Evolutionary conservation across 2,888 invertebrate genomes (phyloP).

Genomic region (Autographa gamma): DNA sequence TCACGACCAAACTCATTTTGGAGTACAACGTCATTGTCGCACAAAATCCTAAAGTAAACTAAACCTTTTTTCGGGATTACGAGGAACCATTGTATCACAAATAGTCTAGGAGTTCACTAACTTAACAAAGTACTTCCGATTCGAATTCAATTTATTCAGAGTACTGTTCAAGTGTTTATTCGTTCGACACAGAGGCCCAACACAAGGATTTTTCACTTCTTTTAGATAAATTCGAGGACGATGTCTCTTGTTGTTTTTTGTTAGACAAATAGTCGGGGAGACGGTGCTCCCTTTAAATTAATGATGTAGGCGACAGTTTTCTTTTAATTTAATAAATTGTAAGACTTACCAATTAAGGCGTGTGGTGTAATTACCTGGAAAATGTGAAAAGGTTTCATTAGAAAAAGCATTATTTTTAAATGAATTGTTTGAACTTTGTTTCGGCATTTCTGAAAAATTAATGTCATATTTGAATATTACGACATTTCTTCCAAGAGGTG

Average conservation of each 20-base stretch:
- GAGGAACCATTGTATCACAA: conserved; percentile 45
- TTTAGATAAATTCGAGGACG: conserved; percentile 43
- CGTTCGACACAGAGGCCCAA: conserved; percentile 58
- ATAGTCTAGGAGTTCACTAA: conserved; percentile 53
- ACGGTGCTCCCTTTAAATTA: conserved; percentile 40
- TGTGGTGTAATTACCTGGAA: conserved; percentile 44
- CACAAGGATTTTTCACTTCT: conserved; percentile 61
- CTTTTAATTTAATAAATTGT: conserved; percentile 26
- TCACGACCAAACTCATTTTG: conserved; percentile 13
- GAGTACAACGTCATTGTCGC: conserved; percentile 14
- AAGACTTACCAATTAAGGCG: conserved; percentile 38
- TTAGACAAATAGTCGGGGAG: conserved; percentile 46
- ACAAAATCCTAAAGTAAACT: conserved; percentile 32
- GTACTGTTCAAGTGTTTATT: conserved; percentile 70
- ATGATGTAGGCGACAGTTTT: conserved; percentile 28
- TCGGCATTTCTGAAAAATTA: not conserved
- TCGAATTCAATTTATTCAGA: conserved; percentile 76
- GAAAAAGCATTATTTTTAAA: not conserved
- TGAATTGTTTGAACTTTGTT: not conserved
- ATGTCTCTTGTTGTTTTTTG: conserved; percentile 48
- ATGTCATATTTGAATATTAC: not conserved
- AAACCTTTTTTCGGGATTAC: conserved; percentile 52
- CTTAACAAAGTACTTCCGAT: conserved; percentile 68
- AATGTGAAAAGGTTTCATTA: conserved; percentile 21
- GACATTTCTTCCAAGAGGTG: no score